Percentiles rank a stretch among this genome's conserved stretches.
Conservation (phyloP, 2,113 vertebrate genomes). For the Hoplias malabaricus region DNA sequence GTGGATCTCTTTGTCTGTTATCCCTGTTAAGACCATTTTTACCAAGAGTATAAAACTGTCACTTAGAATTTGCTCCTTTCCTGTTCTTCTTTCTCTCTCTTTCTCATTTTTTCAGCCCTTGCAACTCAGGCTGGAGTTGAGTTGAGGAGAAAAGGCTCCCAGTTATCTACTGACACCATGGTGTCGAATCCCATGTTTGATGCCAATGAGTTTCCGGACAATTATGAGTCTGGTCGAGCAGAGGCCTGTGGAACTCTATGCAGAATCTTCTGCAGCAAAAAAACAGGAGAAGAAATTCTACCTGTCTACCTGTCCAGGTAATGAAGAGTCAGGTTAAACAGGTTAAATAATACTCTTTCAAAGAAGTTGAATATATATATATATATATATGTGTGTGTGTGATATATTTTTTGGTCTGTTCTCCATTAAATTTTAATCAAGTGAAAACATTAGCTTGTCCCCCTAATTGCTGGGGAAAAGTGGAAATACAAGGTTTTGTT, state of each 20-base stretch:
- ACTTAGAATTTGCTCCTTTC: slow-evolving; percentile 15
- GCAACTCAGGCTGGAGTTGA: slow-evolving; percentile 85
- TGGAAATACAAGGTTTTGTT: no score
- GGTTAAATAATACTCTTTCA: no score
- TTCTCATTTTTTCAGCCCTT: slow-evolving; percentile 71
- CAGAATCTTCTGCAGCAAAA: slow-evolving; percentile 95
- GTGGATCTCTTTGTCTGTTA: slow-evolving; percentile 44
- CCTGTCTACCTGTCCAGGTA: slow-evolving; percentile 80
- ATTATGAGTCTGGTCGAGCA: slow-evolving; percentile 89
- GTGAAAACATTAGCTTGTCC: no score
- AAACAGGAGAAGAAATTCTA: slow-evolving; percentile 91
- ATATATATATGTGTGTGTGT: no score
- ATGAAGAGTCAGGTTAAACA: background rate
- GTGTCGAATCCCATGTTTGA: slow-evolving; percentile 84
- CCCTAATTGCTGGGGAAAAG: no score
- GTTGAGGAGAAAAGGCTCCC: slow-evolving; percentile 85
- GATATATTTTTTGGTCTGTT: no score
- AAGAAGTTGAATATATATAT: no score
- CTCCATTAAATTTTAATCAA: no score
- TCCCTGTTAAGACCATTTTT: slow-evolving; percentile 36
- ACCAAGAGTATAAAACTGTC: background rate
- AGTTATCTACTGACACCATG: slow-evolving; percentile 88
- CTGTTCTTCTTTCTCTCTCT: slow-evolving; percentile 7
- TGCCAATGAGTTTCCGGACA: slow-evolving; percentile 85
- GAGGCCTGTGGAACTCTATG: slow-evolving; percentile 93